Percentiles rank a stretch among this genome's conserved stretches.
Conservation (phyloP, 2,888 invertebrate species). For the Ecdyonurus torrentis region DNA sequence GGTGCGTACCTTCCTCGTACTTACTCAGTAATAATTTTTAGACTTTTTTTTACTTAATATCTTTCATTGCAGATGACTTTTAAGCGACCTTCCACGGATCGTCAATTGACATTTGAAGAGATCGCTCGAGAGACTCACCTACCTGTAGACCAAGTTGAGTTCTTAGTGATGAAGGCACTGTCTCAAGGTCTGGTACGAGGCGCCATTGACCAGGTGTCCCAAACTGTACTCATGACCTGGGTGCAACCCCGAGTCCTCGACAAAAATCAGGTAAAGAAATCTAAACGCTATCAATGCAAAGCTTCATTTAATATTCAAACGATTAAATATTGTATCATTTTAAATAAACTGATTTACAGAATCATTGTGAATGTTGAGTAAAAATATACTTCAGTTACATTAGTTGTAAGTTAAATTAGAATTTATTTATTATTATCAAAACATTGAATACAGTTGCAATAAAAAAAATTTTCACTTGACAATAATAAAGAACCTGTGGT, state of each 20-base stretch:
- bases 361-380: too few species aligned
- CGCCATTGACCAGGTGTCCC: conserved; percentile 80
- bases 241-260: conserved; percentile 70
- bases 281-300: too few species aligned
- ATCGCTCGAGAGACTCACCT: conserved; percentile 75
- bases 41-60: neutral
- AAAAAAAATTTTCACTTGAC: too few species aligned
- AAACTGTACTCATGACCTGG: conserved; percentile 64
- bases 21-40: conserved; percentile 3
- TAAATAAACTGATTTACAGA: too few species aligned
- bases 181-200: conserved; percentile 88
- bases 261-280: conserved; percentile 36
- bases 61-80: conserved; percentile 68
- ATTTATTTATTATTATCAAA: too few species aligned
- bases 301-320: too few species aligned
- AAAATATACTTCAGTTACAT: too few species aligned
- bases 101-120: conserved; percentile 75
- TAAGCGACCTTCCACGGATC: conserved; percentile 73
- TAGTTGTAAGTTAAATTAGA: too few species aligned
- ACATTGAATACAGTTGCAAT: too few species aligned
- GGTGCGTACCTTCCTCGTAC: conserved; percentile 28
- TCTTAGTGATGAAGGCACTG: conserved; percentile 94
- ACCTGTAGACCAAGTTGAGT: conserved; percentile 73
- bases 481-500: too few species aligned
- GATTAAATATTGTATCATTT: too few species aligned